phyloP scores from a whole-genome alignment of 2,797 vertebrate genomes.

The Otus scops region DNA sequence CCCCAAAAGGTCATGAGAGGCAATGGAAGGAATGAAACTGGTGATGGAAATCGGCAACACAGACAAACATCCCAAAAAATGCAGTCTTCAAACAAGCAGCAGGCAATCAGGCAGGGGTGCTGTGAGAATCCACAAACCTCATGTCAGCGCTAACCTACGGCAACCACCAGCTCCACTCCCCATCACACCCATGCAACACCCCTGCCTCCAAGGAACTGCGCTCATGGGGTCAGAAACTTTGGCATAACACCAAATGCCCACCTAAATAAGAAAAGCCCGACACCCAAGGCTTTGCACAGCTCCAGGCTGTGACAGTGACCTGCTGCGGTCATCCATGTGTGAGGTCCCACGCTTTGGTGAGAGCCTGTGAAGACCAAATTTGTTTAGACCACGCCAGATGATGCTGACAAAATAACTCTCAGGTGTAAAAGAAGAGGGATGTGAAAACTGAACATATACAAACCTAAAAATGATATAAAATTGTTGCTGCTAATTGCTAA shows the following conservation, averaged over 20 bases:
- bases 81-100: constrained; percentile 32
- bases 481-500: background rate
- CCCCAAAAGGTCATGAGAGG: background rate
- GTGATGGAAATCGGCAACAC: constrained; percentile 29
- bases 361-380: background rate
- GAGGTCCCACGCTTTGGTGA: background rate
- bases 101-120: constrained; percentile 31
- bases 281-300: background rate
- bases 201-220: background rate
- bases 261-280: background rate
- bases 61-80: constrained; percentile 15
- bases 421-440: background rate
- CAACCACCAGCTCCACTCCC: background rate
- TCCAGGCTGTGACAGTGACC: background rate
- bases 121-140: constrained; percentile 46
- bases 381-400: background rate
- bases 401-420: background rate
- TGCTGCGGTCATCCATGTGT: fast-evolving
- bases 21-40: constrained; percentile 32
- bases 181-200: background rate
- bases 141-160: background rate
- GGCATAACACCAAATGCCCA: background rate
- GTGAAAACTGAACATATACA: background rate
- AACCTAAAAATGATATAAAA: background rate
- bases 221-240: background rate